A percentile compares a stretch with the other conserved stretches of the same genome.
phyloP scores from a whole-genome alignment of 2,797 vertebrate species.

The Megalops cyprinoides region DNA sequence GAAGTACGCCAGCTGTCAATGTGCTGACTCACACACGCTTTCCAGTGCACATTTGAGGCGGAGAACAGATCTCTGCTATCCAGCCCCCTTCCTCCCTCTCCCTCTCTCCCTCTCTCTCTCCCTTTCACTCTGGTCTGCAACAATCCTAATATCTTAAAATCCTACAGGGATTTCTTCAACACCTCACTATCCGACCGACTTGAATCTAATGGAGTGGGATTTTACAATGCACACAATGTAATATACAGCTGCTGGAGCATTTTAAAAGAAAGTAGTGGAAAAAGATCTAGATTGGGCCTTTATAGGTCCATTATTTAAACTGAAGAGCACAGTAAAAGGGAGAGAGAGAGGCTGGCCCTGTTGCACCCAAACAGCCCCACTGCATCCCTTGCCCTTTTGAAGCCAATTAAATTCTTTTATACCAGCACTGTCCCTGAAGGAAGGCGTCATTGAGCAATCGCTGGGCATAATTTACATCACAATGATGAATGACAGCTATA shows the following conservation, averaged over 20 bases:
- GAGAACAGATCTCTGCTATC: not conserved
- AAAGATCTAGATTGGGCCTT: conserved; percentile 3
- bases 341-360: conserved; percentile 36
- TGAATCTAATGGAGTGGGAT: not conserved
- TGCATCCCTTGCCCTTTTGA: conserved; percentile 69
- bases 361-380: conserved; percentile 57
- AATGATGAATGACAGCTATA: conserved; percentile 81
- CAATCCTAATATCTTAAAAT: not conserved
- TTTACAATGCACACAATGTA: not conserved
- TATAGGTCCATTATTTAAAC: not conserved
- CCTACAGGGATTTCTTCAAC: not conserved
- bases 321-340: not conserved
- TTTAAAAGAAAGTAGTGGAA: conserved; percentile 7
- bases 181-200: not conserved
- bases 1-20: conserved; percentile 67
- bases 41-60: not conserved
- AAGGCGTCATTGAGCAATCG: conserved; percentile 76
- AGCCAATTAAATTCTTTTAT: conserved; percentile 72
- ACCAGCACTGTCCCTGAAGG: conserved; percentile 67
- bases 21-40: conserved; percentile 45
- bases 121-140: not conserved
- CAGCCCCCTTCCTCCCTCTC: not conserved
- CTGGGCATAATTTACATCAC: conserved; percentile 73
- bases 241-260: not conserved
- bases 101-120: not conserved